Base-by-base conservation (phyloP, 2,888 invertebrate species). In the Serrognathus titanus region DNA sequence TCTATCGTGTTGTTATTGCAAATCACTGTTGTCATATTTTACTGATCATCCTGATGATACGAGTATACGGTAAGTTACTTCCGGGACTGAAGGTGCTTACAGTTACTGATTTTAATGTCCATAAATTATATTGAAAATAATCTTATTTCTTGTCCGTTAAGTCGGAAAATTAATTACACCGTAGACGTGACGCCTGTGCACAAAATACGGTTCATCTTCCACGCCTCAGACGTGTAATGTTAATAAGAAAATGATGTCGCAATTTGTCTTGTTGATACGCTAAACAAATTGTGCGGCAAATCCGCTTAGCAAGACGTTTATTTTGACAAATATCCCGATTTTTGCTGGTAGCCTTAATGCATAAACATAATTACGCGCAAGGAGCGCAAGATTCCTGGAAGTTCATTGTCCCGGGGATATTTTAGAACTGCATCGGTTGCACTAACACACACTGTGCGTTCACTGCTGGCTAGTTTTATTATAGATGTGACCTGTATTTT, bases 351-450 rank as follows among this genome's bases (percentile, higher is more conserved):
- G 16, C 16, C 16, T 20, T 13, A 11, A 20, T 43, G 43, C 43
- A 20, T 16, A 16, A 43, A 43, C 43, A 43, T 10, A 11, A 20
- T 43, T 43, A 16, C 20, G 16, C 43, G 16, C 20, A 11, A 43
- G 43, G 39, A 37, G 48, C 10, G 50, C 24, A 31, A 31, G 57
- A 57, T 60, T 57, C 60, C 57, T 52, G 57, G 50, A 58, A 55
- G 60, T 60, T 60, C 60, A 58, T 60, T 58, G 60, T 49, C 58
- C 55, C 54, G 36, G 38, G 45, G 58, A 58, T 60, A 60, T 60
- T 60, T 60, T 60, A 49, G 55, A 55, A 53, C 35, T 53, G 50
- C 45, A 51, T 50, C 52, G 48, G 46, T 51, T 51, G 46, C 41
- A 54, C 41, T 24, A 58, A 51, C 50, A 49, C 58, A 43, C 20